Evolutionary conservation across 2,797 vertebrate species (phyloP).

Genomic region (Agapornis canus): DNA sequence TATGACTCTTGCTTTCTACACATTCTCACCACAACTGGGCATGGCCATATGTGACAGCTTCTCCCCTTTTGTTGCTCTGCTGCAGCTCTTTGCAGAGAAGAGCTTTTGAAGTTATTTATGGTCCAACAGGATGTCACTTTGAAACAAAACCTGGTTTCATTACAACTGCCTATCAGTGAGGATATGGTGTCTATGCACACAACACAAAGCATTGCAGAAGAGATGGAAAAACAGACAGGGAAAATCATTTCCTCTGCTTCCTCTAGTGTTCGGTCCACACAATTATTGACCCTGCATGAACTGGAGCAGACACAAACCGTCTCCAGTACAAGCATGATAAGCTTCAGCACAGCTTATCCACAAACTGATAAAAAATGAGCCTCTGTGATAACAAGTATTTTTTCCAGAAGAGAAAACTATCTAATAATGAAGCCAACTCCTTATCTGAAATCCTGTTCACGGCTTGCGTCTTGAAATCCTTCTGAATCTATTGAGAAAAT

Average conservation of each 20-base stretch:
- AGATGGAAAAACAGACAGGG: not conserved
- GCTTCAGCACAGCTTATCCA: not conserved
- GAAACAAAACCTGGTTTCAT: not conserved
- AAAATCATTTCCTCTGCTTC: not conserved
- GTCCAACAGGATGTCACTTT: not conserved
- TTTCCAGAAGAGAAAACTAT: not conserved
- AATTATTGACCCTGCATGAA: not conserved
- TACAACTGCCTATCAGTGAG: accelerated
- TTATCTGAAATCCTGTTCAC: not conserved
- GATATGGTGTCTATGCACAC: not conserved
- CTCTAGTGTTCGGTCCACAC: accelerated
- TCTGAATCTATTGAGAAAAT: not conserved
- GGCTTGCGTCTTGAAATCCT: not conserved
- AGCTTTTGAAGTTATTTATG: not conserved
- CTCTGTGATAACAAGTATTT: not conserved
- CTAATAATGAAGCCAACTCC: not conserved
- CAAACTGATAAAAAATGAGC: not conserved
- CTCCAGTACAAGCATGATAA: not conserved
- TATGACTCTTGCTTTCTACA: not conserved
- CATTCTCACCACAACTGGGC: not conserved
- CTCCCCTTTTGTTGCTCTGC: not conserved
- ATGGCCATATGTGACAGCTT: accelerated
- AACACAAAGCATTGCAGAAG: accelerated
- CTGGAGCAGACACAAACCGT: not conserved
- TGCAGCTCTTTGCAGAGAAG: not conserved